These are phyloP conservation scores for Ditylenchus dipsaci DNA, from an alignment of 1,140 invertebrate genomes.

Conservation along the genomic window DNA sequence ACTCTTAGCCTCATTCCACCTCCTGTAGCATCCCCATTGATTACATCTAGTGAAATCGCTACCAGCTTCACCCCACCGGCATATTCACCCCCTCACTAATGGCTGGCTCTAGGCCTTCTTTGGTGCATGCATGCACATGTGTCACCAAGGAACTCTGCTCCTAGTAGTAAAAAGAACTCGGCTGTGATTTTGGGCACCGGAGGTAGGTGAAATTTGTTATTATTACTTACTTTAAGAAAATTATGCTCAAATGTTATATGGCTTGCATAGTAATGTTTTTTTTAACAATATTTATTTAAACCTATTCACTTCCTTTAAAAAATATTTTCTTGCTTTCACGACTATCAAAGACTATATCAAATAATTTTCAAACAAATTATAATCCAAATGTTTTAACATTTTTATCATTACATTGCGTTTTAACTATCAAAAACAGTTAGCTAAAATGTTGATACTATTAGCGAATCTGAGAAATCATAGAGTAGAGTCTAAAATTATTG, in stretches of 20 bases:
- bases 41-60: background rate
- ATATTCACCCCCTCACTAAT: slow-evolving; percentile 1
- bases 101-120: slow-evolving; percentile 12
- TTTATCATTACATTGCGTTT: too few species aligned
- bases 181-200: slow-evolving; percentile 7
- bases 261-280: background rate
- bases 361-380: too few species aligned
- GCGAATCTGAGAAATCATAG: too few species aligned
- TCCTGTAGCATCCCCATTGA: background rate
- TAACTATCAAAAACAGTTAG: too few species aligned
- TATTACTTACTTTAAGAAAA: background rate
- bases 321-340: too few species aligned
- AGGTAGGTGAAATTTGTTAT: background rate
- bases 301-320: background rate
- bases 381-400: too few species aligned
- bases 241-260: background rate
- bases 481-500: too few species aligned
- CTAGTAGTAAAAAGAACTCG: slow-evolving; percentile 11
- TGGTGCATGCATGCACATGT: background rate
- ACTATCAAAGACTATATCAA: too few species aligned
- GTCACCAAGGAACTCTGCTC: slow-evolving; percentile 6
- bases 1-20: too few species aligned
- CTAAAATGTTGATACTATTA: too few species aligned
- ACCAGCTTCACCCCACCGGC: background rate
- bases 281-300: background rate